Evolutionary conservation across 2,888 invertebrate genomes (phyloP).

Genomic region (Boloria selene): DNA sequence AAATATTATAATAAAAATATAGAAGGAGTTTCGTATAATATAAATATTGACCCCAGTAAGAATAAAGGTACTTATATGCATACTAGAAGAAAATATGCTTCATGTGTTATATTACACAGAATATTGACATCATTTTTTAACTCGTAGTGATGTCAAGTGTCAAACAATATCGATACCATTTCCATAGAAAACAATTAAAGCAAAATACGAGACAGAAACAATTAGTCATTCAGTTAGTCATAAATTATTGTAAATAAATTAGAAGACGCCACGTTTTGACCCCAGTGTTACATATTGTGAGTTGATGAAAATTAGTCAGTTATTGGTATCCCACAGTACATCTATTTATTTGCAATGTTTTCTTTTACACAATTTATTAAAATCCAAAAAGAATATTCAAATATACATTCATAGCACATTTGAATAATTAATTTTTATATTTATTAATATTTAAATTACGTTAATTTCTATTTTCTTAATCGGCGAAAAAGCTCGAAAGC

Average conservation of each 20-base stretch:
- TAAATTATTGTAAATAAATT: slow-evolving; percentile 32
- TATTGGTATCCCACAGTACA: slow-evolving; percentile 38
- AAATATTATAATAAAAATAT: too few species aligned
- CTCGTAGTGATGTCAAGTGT: not conserved
- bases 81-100: not conserved
- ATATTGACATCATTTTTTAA: not conserved
- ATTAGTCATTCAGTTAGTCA: slow-evolving; percentile 44
- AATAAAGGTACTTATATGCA: too few species aligned
- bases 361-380: not conserved
- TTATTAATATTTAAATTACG: too few species aligned
- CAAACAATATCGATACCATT: slow-evolving; percentile 13
- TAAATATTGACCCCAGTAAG: too few species aligned
- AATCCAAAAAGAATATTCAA: too few species aligned
- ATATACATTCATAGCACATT: too few species aligned
- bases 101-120: not conserved
- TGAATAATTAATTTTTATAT: too few species aligned
- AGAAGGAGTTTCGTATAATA: too few species aligned
- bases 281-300: slow-evolving; percentile 35
- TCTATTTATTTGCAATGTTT: slow-evolving; percentile 35
- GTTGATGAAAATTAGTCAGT: slow-evolving; percentile 53
- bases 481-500: too few species aligned
- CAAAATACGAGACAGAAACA: slow-evolving; percentile 31
- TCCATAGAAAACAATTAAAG: slow-evolving; percentile 25
- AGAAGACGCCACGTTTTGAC: slow-evolving; percentile 27
- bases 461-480: too few species aligned